Evolutionary conservation across 2,797 vertebrate species (phyloP).

Genomic region (Manis pentadactyla): DNA sequence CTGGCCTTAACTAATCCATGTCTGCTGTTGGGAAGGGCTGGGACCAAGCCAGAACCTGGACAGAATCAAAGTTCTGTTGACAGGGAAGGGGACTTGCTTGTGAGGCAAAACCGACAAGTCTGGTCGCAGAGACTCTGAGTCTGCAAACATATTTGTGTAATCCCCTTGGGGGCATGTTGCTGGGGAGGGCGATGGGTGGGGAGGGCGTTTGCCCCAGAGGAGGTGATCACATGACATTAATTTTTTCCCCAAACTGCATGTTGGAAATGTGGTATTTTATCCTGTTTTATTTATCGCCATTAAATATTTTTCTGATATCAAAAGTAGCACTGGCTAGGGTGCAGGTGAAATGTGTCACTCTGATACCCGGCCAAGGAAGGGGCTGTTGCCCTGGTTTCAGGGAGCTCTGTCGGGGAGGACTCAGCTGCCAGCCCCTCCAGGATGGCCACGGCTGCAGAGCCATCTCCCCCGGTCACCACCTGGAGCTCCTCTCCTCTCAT

Average conservation of each 20-base stretch:
- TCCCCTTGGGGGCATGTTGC: neutral
- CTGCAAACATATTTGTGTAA: neutral
- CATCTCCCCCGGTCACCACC: rapidly evolving
- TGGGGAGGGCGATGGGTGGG: neutral
- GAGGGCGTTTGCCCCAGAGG: neutral
- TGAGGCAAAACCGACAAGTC: neutral
- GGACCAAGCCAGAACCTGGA: neutral
- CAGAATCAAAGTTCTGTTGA: too few relatives aligned
- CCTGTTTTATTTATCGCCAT: neutral
- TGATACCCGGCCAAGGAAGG: neutral
- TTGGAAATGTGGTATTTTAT: neutral
- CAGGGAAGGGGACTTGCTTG: neutral
- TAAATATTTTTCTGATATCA: neutral
- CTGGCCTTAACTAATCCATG: too few relatives aligned
- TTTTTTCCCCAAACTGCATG: too few relatives aligned
- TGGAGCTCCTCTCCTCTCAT: too few relatives aligned
- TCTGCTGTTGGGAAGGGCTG: neutral
- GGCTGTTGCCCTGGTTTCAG: neutral
- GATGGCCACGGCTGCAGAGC: neutral
- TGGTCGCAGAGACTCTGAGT: neutral
- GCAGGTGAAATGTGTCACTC: neutral
- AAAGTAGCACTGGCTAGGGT: neutral
- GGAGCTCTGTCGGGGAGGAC: neutral
- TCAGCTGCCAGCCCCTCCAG: neutral
- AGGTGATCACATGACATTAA: neutral